Evolutionary conservation across 2,888 invertebrate species (phyloP), one percentile per base, ranked within the genome.

Genomic region (Eustalomyia histrio): DNA sequence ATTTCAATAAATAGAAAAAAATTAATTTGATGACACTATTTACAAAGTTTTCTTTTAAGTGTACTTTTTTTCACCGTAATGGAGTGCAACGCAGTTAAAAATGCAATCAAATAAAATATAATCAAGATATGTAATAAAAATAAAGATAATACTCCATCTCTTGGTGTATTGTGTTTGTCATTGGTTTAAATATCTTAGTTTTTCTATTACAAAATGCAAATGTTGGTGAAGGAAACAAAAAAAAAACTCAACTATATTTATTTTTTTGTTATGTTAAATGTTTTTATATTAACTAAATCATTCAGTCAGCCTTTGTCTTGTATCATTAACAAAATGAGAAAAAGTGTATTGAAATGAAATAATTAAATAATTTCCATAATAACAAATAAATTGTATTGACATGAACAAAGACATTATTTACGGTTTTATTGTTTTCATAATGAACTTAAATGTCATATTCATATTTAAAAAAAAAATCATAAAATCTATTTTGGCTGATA

Each of bases 351-450:
- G 43, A 47, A 47, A 47, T 47, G 43, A 47, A 47, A 47, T 14
- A 47, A 47, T 47, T 47, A 47, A 47, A 47, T 47, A 47, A 47
- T 47, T n/a, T 47, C 16, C 43, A 47, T n/a, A 47, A 47, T 47
- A 47, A 47, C n/a, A 47, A n/a, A 47, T 47, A 47, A 47, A 47
- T 47, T 47, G 43, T 47, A 47, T 47, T 47, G 43, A 61, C n/a
- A 47, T 18, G 47, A 73, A 76, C 60, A 73, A 69, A 73, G 68
- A 55, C 47, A 57, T 76, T 47, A 74, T 74, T 65, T 67, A 78
- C 21, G 24, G 24, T 33, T 33, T 55, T 67, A 61, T 16, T 10
- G 7, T 16, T 76, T 67, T 29, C n/a, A 17, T 67, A 61, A 76
- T 63, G 67, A 68, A 50, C 35, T 21, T 35, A 21, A 60, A 55